These are phyloP conservation scores for Morbakka virulenta DNA, from an alignment of 30 jellyfish, hydroid and myxozoan genomes.

Conservation along the genomic window DNA sequence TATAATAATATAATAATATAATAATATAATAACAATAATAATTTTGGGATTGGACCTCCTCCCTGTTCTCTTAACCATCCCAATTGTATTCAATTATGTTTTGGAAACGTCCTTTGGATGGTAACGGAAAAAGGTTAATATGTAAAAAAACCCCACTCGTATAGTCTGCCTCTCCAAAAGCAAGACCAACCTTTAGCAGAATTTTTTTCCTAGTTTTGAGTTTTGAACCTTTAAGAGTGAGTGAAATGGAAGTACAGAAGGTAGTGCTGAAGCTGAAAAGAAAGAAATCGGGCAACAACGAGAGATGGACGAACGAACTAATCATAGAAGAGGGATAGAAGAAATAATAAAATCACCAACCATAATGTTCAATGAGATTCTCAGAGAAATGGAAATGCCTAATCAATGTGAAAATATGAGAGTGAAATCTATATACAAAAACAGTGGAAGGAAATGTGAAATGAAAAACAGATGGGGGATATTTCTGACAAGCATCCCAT, in stretches of 20 bases:
- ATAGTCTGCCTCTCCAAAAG: too few relatives aligned
- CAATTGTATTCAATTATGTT: too few relatives aligned
- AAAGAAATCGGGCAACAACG: constrained; percentile 27
- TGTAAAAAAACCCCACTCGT: too few relatives aligned
- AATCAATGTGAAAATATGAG: constrained; percentile 44
- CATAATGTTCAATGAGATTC: constrained; percentile 29
- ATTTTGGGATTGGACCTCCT: too few relatives aligned
- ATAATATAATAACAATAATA: too few relatives aligned
- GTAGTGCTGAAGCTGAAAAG: constrained; percentile 28
- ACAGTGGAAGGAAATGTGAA: constrained; percentile 19
- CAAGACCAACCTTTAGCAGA: too few relatives aligned
- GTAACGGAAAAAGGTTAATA: too few relatives aligned
- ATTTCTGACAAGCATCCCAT: constrained; percentile 15
- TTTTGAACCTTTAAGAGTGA: constrained; percentile 18
- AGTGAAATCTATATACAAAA: constrained; percentile 36
- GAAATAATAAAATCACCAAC: constrained; percentile 29
- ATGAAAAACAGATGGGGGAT: constrained; percentile 45
- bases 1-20: too few relatives aligned
- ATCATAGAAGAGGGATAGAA: constrained; percentile 21
- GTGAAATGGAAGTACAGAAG: constrained; percentile 1
- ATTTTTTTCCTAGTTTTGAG: too few relatives aligned
- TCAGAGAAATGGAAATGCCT: too few relatives aligned
- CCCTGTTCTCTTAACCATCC: too few relatives aligned
- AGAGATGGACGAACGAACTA: constrained; percentile 40
- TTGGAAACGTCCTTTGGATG: too few relatives aligned